phyloP scores from a whole-genome alignment of 2,113 vertebrate genomes.

The Apteryx mantelli region DNA sequence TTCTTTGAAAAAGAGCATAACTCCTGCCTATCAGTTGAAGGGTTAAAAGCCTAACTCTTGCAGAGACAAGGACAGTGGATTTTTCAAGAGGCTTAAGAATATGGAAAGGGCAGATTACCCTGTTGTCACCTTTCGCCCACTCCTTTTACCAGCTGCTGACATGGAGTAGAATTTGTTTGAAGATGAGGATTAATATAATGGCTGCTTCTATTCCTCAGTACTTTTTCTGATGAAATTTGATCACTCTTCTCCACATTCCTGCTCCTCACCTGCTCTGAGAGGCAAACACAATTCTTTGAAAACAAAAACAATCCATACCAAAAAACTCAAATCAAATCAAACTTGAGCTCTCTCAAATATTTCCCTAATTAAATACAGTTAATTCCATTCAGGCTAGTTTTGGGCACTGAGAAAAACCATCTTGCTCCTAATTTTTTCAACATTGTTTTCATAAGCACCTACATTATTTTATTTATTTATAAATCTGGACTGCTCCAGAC shows the following conservation, averaged over 20 bases:
- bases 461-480: background rate
- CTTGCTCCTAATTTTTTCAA: background rate
- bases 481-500: background rate
- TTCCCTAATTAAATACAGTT: background rate
- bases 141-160: slow-evolving; percentile 72
- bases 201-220: slow-evolving; percentile 66
- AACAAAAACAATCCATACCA: slow-evolving; percentile 66
- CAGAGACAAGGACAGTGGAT: background rate
- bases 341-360: background rate
- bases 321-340: slow-evolving; percentile 36
- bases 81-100: slow-evolving; percentile 41
- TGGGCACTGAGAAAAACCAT: slow-evolving; percentile 27
- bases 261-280: slow-evolving; percentile 74
- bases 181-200: slow-evolving; percentile 78
- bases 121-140: slow-evolving; percentile 71
- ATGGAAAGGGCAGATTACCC: slow-evolving; percentile 53
- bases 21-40: background rate
- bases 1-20: background rate
- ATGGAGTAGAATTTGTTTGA: slow-evolving; percentile 70
- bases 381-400: slow-evolving; percentile 50
- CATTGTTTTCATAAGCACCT: background rate
- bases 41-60: slow-evolving; percentile 1
- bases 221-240: slow-evolving; percentile 75
- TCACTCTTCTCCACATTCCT: slow-evolving; percentile 68
- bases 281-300: slow-evolving; percentile 73